A percentile compares a stretch with the other conserved stretches of the same genome.
Evolutionary conservation across 2,888 invertebrate genomes (phyloP).

Genomic region (Himalopsyche tibetana): DNA sequence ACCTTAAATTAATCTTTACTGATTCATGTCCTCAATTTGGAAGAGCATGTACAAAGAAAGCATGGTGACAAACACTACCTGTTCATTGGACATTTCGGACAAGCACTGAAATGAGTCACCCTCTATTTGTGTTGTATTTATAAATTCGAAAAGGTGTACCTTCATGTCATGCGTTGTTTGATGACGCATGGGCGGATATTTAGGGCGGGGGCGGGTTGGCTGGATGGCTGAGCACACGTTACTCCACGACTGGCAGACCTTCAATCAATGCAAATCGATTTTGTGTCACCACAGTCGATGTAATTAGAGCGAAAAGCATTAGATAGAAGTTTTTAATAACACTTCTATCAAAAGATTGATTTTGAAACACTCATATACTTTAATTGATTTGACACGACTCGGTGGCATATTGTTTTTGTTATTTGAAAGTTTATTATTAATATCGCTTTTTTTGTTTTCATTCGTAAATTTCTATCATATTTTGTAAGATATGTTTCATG

Average conservation of each 20-base stretch:
- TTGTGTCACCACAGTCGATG: not conserved
- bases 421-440: not conserved
- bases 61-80: not conserved
- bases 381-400: not conserved
- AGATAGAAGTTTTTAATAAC: not conserved
- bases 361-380: not conserved
- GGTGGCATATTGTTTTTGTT: not conserved
- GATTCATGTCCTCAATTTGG: not conserved
- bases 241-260: not conserved
- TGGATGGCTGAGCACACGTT: slow-evolving; percentile 38
- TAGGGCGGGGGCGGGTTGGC: not conserved
- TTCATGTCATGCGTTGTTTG: slow-evolving; percentile 10
- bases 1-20: not conserved
- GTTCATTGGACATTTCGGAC: not conserved
- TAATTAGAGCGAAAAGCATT: slow-evolving; percentile 11
- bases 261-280: slow-evolving; percentile 43
- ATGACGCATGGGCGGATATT: slow-evolving; percentile 23
- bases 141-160: not conserved
- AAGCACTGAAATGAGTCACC: slow-evolving; percentile 13
- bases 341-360: not conserved
- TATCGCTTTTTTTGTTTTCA: no score
- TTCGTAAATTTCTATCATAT: no score
- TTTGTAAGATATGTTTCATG: no score
- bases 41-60: not conserved
- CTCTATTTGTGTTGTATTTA: slow-evolving; percentile 9